These are phyloP conservation scores for Deilephila elpenor DNA, from an alignment of 2,888 invertebrate genomes.

Conservation along the genomic window DNA sequence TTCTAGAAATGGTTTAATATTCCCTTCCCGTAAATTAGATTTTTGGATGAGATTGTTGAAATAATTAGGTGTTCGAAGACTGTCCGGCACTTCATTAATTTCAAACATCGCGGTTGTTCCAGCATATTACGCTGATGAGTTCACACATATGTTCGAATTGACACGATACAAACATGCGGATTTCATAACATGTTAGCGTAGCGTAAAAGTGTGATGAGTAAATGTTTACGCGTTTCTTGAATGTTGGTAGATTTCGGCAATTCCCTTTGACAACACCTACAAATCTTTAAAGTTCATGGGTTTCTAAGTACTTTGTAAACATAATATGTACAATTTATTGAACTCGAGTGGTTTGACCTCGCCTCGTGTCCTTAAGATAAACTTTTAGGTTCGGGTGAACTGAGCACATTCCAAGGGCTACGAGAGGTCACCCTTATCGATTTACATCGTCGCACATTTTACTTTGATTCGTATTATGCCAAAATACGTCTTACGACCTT, in stretches of 20 bases:
- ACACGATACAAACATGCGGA: conserved; percentile 10
- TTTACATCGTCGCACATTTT: conserved; percentile 13
- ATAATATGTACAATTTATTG: not conserved
- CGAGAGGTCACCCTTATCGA: conserved; percentile 17
- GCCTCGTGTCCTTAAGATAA: conserved; percentile 12
- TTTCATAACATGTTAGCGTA: conserved; percentile 5
- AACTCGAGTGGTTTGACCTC: conserved; percentile 1
- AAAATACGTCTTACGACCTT: conserved; percentile 15
- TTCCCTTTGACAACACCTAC: not conserved
- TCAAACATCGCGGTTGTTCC: not conserved
- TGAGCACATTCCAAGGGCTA: conserved; percentile 10
- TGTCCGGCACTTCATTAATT: not conserved
- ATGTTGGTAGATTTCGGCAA: not conserved
- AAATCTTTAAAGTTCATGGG: not conserved
- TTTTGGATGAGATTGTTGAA: too few relatives aligned
- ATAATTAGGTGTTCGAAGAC: too few relatives aligned
- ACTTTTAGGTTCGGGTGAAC: conserved; percentile 18
- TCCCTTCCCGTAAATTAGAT: too few relatives aligned
- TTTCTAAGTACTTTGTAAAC: not conserved
- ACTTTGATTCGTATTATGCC: conserved; percentile 4
- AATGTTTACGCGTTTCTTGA: not conserved
- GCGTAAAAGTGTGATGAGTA: conserved; percentile 12
- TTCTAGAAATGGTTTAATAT: not conserved
- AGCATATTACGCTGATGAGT: not conserved
- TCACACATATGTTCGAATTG: conserved; percentile 9